Base-by-base conservation (phyloP, 2,113 vertebrate species). In the Takifugu bimaculatus region DNA sequence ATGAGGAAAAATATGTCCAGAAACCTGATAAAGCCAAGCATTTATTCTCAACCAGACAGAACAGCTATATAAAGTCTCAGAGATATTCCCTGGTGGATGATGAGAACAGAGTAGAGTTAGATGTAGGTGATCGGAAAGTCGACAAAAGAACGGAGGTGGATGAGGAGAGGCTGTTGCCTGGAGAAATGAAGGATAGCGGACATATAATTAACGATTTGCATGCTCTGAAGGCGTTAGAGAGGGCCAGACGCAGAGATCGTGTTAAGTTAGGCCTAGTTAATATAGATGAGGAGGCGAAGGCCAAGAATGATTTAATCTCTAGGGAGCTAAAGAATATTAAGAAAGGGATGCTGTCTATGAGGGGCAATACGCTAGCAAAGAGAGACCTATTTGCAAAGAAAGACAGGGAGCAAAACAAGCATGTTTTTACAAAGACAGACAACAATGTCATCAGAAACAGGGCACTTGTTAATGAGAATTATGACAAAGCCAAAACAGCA, bases 1-100 rank as follows among this genome's bases (percentile, higher is more conserved):
- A 57, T n/a, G 77, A 74, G 55, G 70, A 57, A 0, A 70, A 81
- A 53, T 48, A 29, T n/a, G 27, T 27, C 20, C 56, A 60, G 29
- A 80, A 75, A 57, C 74, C 76, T 56, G 72, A 5, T 3, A 79
- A 81, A 25, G n/a, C 42, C 15, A 90, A 91, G 51, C 83, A 83
- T 57, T 11, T 55, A 2, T 92, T 92, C 74, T 89, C 91, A 65
- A 78, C 87, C 42, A 82, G 77, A 56, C 89, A 88, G 62, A 91
- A 92, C 57, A 89, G 88, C 60, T 91, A 89, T 14, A 92, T 91
- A 29, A 92, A 92, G 80, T 70, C 72, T 77, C 88, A 91, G 61
- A 83, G 90, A 70, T 77, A 62, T 48, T 51, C 77, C 3, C 68
- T 49, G 61, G 57, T 5, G 1, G 75, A 79, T 1, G 63, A 87